Base-by-base conservation (phyloP, 2,888 invertebrate species). In the Acanthosepion pharaonis region DNA sequence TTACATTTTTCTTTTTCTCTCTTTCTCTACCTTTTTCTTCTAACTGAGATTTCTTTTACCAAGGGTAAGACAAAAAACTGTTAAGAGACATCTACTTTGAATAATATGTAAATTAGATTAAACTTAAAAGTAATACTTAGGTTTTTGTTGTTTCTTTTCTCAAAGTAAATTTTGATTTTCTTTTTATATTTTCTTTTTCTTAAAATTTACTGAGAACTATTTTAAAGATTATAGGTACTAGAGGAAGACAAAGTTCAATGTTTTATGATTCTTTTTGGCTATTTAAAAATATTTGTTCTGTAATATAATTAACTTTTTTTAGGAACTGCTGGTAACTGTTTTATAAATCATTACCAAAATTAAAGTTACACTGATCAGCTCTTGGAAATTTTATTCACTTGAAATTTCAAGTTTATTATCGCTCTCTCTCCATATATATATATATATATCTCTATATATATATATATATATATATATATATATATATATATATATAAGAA, bases 21-120 rank as follows among this genome's bases (percentile, higher is more conserved):
- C 23, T 59, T 23, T 59, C 23, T 23, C 59, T n/a, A 15, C 5
- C 4, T 78, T 78, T n/a, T 33, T 78, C n/a, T 18, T 78, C 11
- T 78, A 78, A 78, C n/a, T 78, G 78, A 78, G 18, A 78, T 78
- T 78, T 78, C 78, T 78, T 78, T 33, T 78, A 11, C 18, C 11
- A 33, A 78, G n/a, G 15, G 18, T 3, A 15, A 78, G n/a, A 33
- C 15, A 15, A 33, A n/a, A 78, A n/a, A 11, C 33, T 78, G 78
- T 78, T n/a, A n/a, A 5, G 33, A 78, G 78, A 78, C 78, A 78
- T n/a, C 78, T 78, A n/a, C n/a, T 78, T 78, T n/a, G 78, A n/a
- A 78, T 78, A 78, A 78, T 78, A n/a, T 78, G 78, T n/a, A 78
- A 78, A 78, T 78, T 78, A 78, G n/a, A 78, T 78, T n/a, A n/a